A percentile compares a stretch with the other conserved stretches of the same genome.
phyloP scores from a whole-genome alignment of 2,888 invertebrate genomes.

The Drosophila tanythrix region DNA sequence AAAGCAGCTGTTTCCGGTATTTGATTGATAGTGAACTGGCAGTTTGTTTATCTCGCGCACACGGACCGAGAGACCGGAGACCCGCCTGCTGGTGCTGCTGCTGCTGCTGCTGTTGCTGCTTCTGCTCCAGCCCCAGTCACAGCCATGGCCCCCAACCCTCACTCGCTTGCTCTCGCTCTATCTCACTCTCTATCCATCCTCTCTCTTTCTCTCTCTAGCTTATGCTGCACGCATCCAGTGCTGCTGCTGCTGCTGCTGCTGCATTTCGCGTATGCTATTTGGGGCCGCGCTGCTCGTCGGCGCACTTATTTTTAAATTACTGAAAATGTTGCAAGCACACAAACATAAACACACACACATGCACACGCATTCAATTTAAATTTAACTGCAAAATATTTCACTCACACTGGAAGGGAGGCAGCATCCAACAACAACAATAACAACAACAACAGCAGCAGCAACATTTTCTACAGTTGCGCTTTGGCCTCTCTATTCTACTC shows the following conservation, averaged over 20 bases:
- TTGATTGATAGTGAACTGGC: slow-evolving; percentile 85
- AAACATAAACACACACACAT: slow-evolving; percentile 39
- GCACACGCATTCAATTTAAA: slow-evolving; percentile 70
- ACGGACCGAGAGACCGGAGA: slow-evolving; percentile 54
- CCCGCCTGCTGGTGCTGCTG: slow-evolving; percentile 53
- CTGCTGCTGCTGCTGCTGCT: slow-evolving; percentile 37
- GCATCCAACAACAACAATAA: slow-evolving; percentile 25
- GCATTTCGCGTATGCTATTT: slow-evolving; percentile 81
- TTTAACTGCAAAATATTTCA: slow-evolving; percentile 81
- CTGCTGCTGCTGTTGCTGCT: not conserved
- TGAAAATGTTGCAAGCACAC: slow-evolving; percentile 79
- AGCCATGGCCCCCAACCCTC: slow-evolving; percentile 33
- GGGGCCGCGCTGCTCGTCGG: slow-evolving; percentile 78
- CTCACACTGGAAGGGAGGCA: slow-evolving; percentile 70
- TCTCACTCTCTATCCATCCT: slow-evolving; percentile 8
- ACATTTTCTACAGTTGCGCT: slow-evolving; percentile 25
- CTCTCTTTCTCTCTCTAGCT: slow-evolving; percentile 13
- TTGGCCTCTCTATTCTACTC: slow-evolving; percentile 10
- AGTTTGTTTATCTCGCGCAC: slow-evolving; percentile 84
- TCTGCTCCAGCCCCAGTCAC: slow-evolving; percentile 31
- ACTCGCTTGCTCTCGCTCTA: slow-evolving; percentile 11
- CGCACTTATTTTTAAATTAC: slow-evolving; percentile 81
- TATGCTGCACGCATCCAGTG: slow-evolving; percentile 61
- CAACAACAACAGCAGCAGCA: slow-evolving; percentile 6
- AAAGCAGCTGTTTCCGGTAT: slow-evolving; percentile 85